Evolutionary conservation across 2,888 invertebrate genomes (phyloP), one percentile per base, ranked within the genome.

Genomic region (Helicoverpa assulta): DNA sequence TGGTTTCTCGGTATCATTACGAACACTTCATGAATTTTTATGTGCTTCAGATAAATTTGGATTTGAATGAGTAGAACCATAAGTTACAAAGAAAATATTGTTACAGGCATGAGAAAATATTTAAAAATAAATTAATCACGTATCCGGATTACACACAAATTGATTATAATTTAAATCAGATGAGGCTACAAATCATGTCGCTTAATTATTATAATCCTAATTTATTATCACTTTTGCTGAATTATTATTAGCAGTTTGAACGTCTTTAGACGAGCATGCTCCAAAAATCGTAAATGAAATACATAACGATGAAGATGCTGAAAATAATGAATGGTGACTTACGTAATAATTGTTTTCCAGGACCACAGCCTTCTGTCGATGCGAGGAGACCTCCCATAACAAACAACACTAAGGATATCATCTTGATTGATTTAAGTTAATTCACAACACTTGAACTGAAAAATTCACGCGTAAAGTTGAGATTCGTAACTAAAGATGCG

Each of bases 351-450:
- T 92, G 93, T 85, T 94, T 95, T 89, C 95, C 95, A 83, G 88
- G 88, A 78, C 93, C 91, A 84, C 96, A 95, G 83, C 95, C 94
- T 92, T 94, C 94, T 93, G 94, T 91, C 84, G 92, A 86, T 84
- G 93, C 88, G 77, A 95, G 89, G 85, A 93, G 81, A 88, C 89
- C 92, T 91, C 95, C 94, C 93, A 95, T 90, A 93, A 95, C 92
- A 91, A 95, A 94, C 93, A 95, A 94, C 95, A 95, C 95, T 95
- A 95, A 94, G 94, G 94, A 86, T 88, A 93, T 93, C 95, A 95
- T 95, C 76, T 91, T 93, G 88, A 85, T 76, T 72, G 78, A 74
- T 86, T 84, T 86, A 85, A 88, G 88, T 92, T 88, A 88, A 83
- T 91, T 89, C 91, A 93, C 94, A 86, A 94, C 95, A 95, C 95